These are phyloP conservation scores for Scolopax mira DNA, from an alignment of 2,113 vertebrate genomes.

Conservation along the genomic window DNA sequence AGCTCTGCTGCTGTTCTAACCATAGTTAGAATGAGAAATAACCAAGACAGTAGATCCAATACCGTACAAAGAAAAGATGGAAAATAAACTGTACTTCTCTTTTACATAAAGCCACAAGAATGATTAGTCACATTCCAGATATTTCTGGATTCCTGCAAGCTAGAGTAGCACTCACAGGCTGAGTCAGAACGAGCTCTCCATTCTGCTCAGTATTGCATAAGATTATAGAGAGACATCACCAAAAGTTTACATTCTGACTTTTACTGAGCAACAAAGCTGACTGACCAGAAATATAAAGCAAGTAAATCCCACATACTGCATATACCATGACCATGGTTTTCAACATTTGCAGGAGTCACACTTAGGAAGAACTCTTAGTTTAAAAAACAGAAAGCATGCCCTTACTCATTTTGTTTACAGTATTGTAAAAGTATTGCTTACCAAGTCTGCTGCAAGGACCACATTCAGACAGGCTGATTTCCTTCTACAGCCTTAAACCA, in stretches of 20 bases:
- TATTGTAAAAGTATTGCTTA: background rate
- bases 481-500: background rate
- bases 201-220: conserved; percentile 6
- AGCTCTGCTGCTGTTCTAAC: background rate
- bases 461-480: background rate
- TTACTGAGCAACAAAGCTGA: background rate
- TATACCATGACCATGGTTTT: background rate
- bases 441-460: background rate
- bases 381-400: background rate
- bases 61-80: background rate
- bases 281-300: background rate
- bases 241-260: conserved; percentile 6
- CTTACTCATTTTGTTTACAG: background rate
- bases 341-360: background rate
- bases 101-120: conserved; percentile 35
- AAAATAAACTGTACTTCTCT: conserved; percentile 12
- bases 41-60: background rate
- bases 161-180: conserved; percentile 17
- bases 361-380: background rate
- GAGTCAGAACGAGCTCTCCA: conserved; percentile 10
- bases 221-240: background rate
- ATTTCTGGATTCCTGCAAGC: conserved; percentile 40
- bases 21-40: background rate
- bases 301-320: background rate
- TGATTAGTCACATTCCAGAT: conserved; percentile 38